These are phyloP conservation scores for Halictus quadricinctus DNA, from an alignment of 2,888 invertebrate genomes.

Conservation along the genomic window DNA sequence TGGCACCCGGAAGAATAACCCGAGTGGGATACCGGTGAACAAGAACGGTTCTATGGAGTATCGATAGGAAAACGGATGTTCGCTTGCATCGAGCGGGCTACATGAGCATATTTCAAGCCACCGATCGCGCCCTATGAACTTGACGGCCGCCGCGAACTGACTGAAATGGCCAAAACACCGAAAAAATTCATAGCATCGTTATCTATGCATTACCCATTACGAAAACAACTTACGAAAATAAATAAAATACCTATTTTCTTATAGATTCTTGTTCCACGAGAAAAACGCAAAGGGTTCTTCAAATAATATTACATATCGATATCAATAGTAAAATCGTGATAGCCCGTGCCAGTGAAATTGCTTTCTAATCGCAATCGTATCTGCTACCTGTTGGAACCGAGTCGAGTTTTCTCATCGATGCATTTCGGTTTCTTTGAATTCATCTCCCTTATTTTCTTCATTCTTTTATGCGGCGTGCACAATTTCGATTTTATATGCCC, in stretches of 20 bases:
- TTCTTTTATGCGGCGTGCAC: conserved; percentile 28
- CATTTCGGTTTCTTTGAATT: conserved; percentile 23
- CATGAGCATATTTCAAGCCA: conserved; percentile 40
- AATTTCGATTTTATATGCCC: conserved; percentile 23
- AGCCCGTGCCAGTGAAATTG: conserved; percentile 66
- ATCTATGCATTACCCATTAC: too few relatives aligned
- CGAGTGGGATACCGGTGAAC: conserved; percentile 33
- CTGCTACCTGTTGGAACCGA: conserved; percentile 74
- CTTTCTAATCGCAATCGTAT: conserved; percentile 68
- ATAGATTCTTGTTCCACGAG: too few relatives aligned
- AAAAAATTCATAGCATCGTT: not conserved
- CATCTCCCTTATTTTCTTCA: not conserved
- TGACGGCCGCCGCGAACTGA: not conserved
- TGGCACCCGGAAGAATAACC: conserved; percentile 50
- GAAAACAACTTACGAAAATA: too few relatives aligned
- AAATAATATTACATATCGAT: not conserved
- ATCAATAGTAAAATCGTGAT: conserved; percentile 52
- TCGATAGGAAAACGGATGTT: conserved; percentile 47
- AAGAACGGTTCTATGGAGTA: conserved; percentile 19
- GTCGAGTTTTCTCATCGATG: conserved; percentile 44
- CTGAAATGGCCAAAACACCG: not conserved
- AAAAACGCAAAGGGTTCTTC: not conserved
- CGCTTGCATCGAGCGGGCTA: conserved; percentile 40
- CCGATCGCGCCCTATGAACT: conserved; percentile 23
- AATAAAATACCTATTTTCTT: too few relatives aligned